Evolutionary conservation across 2,113 vertebrate genomes (phyloP).

Genomic region (Willisornis vidua): DNA sequence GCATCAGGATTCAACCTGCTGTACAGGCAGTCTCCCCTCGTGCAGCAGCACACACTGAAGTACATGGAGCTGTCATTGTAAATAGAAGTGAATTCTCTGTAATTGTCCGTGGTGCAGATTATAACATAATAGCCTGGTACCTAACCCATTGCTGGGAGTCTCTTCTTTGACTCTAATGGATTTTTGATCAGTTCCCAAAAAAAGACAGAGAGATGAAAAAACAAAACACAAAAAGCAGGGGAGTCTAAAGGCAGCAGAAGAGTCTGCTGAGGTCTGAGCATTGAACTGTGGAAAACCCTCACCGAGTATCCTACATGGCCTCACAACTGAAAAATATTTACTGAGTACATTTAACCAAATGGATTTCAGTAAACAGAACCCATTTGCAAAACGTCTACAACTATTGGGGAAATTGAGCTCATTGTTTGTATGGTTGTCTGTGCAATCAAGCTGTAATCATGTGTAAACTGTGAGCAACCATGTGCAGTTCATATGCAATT

Average conservation of each 20-base stretch:
- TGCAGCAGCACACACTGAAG: neutral
- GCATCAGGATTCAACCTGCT: too few relatives aligned
- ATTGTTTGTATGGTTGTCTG: conserved; percentile 65
- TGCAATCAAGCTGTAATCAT: conserved; percentile 70
- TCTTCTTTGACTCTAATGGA: neutral
- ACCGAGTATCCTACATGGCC: neutral
- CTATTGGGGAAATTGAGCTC: conserved; percentile 66
- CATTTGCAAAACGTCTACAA: conserved; percentile 67
- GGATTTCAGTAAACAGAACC: conserved; percentile 55
- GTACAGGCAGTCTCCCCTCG: neutral
- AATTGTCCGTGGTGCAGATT: neutral
- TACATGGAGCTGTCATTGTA: neutral
- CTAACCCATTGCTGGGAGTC: neutral
- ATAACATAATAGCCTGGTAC: neutral
- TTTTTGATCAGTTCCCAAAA: neutral
- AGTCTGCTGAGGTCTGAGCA: neutral
- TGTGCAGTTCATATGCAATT: conserved; percentile 66
- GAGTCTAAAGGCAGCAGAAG: neutral
- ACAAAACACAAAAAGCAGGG: neutral
- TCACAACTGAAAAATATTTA: conserved; percentile 65
- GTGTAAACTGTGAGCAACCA: conserved; percentile 65
- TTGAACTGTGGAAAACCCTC: neutral
- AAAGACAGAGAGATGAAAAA: neutral
- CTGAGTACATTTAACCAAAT: conserved; percentile 54
- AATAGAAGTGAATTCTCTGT: neutral